These are phyloP conservation scores for Scaptomyza caliginosa DNA, from an alignment of 2,888 invertebrate genomes.

Conservation along the genomic window DNA sequence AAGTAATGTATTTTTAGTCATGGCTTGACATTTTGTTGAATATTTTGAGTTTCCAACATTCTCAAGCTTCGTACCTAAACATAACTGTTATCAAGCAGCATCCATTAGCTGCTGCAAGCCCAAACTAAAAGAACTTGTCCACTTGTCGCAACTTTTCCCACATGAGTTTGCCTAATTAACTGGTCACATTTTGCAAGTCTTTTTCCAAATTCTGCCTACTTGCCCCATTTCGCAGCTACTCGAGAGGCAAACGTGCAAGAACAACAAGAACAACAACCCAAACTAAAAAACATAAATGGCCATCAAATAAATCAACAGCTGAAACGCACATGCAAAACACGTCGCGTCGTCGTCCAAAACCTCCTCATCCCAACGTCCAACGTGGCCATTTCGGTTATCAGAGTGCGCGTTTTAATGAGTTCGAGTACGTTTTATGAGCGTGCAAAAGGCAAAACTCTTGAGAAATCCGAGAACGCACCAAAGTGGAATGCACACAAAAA, in stretches of 20 bases:
- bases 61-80: background rate
- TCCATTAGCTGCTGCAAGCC: background rate
- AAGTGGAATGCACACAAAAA: constrained; percentile 79
- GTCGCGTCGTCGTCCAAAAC: constrained; percentile 57
- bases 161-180: constrained; percentile 63
- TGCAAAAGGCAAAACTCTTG: constrained; percentile 63
- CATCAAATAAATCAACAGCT: constrained; percentile 72
- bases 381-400: constrained; percentile 74
- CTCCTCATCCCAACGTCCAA: constrained; percentile 10
- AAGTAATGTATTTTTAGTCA: background rate
- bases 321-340: constrained; percentile 74
- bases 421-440: constrained; percentile 78
- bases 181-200: constrained; percentile 35
- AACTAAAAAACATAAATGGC: constrained; percentile 36
- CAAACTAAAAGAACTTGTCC: constrained; percentile 8
- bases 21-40: background rate
- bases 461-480: constrained; percentile 72
- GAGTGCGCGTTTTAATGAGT: constrained; percentile 78
- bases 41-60: too few species aligned
- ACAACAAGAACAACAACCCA: constrained; percentile 5
- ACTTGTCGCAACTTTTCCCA: constrained; percentile 42
- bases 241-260: constrained; percentile 39
- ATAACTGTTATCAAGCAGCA: constrained; percentile 6
- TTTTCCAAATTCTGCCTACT: constrained; percentile 30
- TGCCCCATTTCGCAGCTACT: constrained; percentile 49